Evolutionary conservation across 1,140 invertebrate species (phyloP), one percentile per base, ranked within the genome.

Genomic region (Cephus cinctus): DNA sequence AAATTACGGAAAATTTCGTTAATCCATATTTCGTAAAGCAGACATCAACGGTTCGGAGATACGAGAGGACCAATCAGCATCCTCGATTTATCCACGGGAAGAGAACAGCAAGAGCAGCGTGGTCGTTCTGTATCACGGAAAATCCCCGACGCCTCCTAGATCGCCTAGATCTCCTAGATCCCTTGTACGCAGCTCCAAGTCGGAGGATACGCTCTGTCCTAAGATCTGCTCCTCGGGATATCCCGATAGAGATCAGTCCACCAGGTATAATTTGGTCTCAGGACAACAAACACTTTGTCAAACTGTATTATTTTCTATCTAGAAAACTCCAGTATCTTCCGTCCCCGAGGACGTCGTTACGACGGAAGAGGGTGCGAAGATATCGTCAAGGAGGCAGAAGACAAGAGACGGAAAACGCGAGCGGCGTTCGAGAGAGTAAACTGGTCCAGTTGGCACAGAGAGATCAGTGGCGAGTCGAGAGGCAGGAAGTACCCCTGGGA

Each of bases 31-130:
- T 50, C 27, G 48, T 42, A 31, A 14, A 16, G 47, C 30, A 20
- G 32, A 15, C 11, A 27, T n/a, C 27, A 47, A 6, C 19, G 38
- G 23, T n/a, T 21, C n/a, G n/a, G n/a, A n/a, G n/a, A n/a, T n/a
- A n/a, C n/a, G n/a, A n/a, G 35, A 43, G 41, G 30, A 57, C 35
- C 48, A 47, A 60, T 47, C 48, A 16, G 16, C 32, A 19, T 51
- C 47, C 5, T 21, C 11, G 22, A 19, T 35, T 39, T 46, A 27
- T 32, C 45, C 50, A 19, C 47, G 42, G 11, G 48, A 47, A 21
- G 56, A 58, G 31, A 63, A 66, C 32, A 68, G 67, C 31, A 69
- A 69, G 23, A 66, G 60, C 42, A 69, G 63, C 43, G 54, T 69
- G 15, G 59, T 69, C 2, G 56, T 69, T 2, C 47, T 72, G 12